Percentiles rank a stretch among this genome's conserved stretches.
Conservation (phyloP, 2,113 vertebrate genomes). For the Lagopus leucura region DNA sequence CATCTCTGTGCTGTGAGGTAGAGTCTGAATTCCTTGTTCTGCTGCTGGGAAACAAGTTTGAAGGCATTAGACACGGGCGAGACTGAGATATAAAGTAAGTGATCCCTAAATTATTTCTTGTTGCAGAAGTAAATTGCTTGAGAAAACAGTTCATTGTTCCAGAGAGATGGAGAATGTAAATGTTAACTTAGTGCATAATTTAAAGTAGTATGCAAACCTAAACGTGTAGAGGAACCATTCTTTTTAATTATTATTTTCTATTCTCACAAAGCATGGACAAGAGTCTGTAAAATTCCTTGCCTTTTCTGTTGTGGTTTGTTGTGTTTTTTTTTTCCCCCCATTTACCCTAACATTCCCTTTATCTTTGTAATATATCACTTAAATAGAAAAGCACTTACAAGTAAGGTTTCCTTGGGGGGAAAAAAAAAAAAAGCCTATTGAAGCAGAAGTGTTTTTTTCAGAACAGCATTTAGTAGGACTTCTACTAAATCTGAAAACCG, state of each 20-base stretch:
- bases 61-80: background rate
- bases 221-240: slow-evolving; percentile 14
- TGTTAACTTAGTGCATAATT: slow-evolving; percentile 36
- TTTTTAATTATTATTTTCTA: slow-evolving; percentile 47
- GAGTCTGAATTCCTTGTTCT: background rate
- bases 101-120: slow-evolving; percentile 23
- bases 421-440: background rate
- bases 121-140: slow-evolving; percentile 32
- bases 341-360: background rate
- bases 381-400: background rate
- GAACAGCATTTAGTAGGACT: background rate
- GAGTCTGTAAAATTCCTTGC: background rate
- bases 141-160: slow-evolving; percentile 14
- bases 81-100: slow-evolving; percentile 53
- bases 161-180: slow-evolving; percentile 11
- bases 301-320: background rate
- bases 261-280: background rate
- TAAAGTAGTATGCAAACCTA: slow-evolving; percentile 17
- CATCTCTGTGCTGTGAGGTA: background rate
- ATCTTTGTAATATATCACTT: background rate
- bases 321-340: background rate
- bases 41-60: background rate
- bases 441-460: background rate
- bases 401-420: background rate
- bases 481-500: background rate